Percentiles rank a stretch among this genome's conserved stretches.
Evolutionary conservation across 2,888 invertebrate genomes (phyloP).

Genomic region (Dicyrtomina minuta): DNA sequence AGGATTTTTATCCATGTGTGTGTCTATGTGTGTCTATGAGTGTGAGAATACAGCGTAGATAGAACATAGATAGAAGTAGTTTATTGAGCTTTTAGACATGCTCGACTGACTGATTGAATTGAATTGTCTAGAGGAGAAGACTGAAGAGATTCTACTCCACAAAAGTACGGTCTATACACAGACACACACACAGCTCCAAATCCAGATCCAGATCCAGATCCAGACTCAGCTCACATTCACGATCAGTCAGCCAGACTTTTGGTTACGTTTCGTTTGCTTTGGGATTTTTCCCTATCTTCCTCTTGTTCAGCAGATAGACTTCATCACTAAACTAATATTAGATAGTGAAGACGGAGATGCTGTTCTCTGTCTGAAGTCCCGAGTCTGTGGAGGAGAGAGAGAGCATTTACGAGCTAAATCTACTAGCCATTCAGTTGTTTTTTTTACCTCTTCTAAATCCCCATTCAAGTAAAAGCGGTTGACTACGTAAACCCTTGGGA

Average conservation of each 20-base stretch:
- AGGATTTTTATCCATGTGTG: too few relatives aligned
- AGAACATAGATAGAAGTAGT: conserved; percentile 52
- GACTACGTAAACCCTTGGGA: conserved; percentile 24
- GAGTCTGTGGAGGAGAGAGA: not conserved
- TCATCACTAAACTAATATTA: conserved; percentile 21
- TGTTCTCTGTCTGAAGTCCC: too few relatives aligned
- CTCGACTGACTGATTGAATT: conserved; percentile 35
- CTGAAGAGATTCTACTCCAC: conserved; percentile 26
- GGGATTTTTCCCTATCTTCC: not conserved
- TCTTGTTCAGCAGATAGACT: not conserved
- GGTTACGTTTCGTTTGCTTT: conserved; percentile 4
- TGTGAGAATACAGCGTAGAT: not conserved
- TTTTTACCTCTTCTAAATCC: conserved; percentile 25
- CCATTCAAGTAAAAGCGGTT: conserved; percentile 28
- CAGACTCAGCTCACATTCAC: too few relatives aligned
- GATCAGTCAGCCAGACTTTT: conserved; percentile 23
- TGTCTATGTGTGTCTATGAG: not conserved
- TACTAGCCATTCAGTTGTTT: conserved; percentile 7
- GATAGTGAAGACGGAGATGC: not conserved
- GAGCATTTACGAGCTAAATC: conserved; percentile 6
- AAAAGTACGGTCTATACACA: too few relatives aligned
- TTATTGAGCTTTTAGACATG: conserved; percentile 40
- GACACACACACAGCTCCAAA: too few relatives aligned
- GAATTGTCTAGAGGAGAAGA: conserved; percentile 24
- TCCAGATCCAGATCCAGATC: too few relatives aligned